Conservation (phyloP, 1,140 invertebrate species). For the Camponotus vicinus region DNA sequence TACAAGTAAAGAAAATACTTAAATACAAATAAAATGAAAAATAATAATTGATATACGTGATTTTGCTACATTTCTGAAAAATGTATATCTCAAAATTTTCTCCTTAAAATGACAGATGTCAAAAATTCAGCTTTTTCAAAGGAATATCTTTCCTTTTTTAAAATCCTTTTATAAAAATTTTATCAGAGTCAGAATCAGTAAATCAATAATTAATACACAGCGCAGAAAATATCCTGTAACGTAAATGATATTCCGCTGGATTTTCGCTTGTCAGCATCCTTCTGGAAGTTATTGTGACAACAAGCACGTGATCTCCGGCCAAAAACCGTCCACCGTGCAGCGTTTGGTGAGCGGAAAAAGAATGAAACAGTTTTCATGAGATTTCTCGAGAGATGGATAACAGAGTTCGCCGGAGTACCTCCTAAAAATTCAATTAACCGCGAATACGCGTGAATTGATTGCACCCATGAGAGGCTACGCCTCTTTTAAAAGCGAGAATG, state of each 20-base stretch:
- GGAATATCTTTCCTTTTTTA: background rate
- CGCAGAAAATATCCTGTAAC: slow-evolving; percentile 10
- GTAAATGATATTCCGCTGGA: slow-evolving; percentile 24
- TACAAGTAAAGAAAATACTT: background rate
- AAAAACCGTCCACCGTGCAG: slow-evolving; percentile 54
- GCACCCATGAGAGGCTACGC: background rate
- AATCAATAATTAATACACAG: slow-evolving; percentile 6
- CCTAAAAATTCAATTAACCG: slow-evolving; percentile 38
- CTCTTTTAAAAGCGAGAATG: background rate
- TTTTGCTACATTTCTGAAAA: background rate
- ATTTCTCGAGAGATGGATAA: slow-evolving; percentile 44
- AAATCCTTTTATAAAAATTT: background rate
- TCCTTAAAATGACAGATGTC: background rate
- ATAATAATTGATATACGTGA: background rate
- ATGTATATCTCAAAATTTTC: background rate
- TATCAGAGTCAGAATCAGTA: background rate
- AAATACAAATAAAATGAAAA: background rate
- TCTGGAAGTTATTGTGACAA: slow-evolving; percentile 45
- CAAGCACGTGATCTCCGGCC: slow-evolving; percentile 11
- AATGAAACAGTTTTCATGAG: slow-evolving; percentile 70
- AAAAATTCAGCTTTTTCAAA: background rate
- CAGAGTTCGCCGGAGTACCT: slow-evolving; percentile 34
- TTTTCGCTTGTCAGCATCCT: slow-evolving; percentile 23
- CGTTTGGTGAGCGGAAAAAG: slow-evolving; percentile 65
- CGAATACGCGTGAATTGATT: slow-evolving; percentile 11